Base-by-base conservation (phyloP, 2,113 vertebrate genomes). In the Parotia lawesii region DNA sequence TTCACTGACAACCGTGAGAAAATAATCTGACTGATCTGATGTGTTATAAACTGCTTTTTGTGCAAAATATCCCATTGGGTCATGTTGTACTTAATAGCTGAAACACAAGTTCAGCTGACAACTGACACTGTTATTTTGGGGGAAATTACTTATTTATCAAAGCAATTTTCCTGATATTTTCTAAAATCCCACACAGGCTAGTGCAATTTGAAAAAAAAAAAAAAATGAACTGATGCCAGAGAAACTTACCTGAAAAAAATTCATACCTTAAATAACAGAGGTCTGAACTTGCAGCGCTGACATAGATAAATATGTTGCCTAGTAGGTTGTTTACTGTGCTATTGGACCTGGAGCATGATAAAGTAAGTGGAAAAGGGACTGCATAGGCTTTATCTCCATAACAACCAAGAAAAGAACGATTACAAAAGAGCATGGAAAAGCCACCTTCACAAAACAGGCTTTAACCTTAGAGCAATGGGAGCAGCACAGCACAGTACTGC, bases 251-350 rank as follows among this genome's bases (percentile, higher is more conserved):
- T 95, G 95, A 96, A 97, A 80, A 96, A 96, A 88, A 96, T 91
- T 95, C 84, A 96, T 82, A 96, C 86, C 84, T 97, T 98, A 97
- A 98, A 97, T 97, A 98, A 98, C 86, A 98, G 91, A 97, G 90
- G 70, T 82, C 96, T 97, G 97, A 98, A 97, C 96, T 97, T 96
- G 96, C 96, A 96, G 93, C 95, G 95, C 87, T 97, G 97, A 97
- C 96, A 96, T 74, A 97, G 97, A 98, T 98, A 98, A 98, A 98
- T 97, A 98, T 96, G 97, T 98, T 98, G 97, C 96, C 96, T 98
- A 98, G 98, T 97, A 75, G 78, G 95, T 97, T 98, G 98, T 98
- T 98, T 98, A 98, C 94, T 96, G 95, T 87, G 94, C 89, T 94
- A 69, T 92, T 97, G 94, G 95, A 97, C 97, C 95, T 96, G 96